Base-by-base conservation (phyloP, 2,888 invertebrate species). In the Hirtodrosophila duncani region DNA sequence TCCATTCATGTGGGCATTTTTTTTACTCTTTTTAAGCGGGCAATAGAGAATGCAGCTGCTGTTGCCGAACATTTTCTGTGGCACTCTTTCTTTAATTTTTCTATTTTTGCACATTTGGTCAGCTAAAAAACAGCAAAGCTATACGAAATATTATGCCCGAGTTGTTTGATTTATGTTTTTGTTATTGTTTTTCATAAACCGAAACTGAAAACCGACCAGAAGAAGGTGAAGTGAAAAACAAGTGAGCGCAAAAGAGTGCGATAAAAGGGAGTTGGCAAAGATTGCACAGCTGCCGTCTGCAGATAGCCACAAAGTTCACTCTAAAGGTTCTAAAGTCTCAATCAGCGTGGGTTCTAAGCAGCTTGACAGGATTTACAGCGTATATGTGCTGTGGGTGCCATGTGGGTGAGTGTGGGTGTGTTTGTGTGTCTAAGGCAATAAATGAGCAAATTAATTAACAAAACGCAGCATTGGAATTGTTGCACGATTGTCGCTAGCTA, bases 381-480 rank as follows among this genome's bases (percentile, higher is more conserved):
- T 27, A n/a, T 20, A 24, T 20, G 27, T 3, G 33, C 17, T 9
- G 27, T 23, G 18, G 17, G 23, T 34, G 10, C 38, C 26, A 11
- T 24, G 41, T 17, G 26, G 30, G 24, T 31, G 23, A 3, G 29
- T 30, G 29, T 10, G 16, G 30, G 13, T 27, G 16, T 17, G 20
- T 20, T 9, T 16, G 34, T 7, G 11, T 8, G 7, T 29, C 14
- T 20, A 23, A n/a, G 44, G 23, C 67, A 75, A 75, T 64, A 79
- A 71, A 71, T 64, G 71, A 67, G 67, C 79, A 80, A 80, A 72
- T 80, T 72, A 72, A 72, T 77, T 79, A 79, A 75, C 79, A 63
- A 55, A 49, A 39, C 61, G 53, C 50, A 55, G 57, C 74, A 64
- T 64, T 79, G n/a, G 68, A 78, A 70, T 71, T 71, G 80, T 71